These are phyloP conservation scores for Istiophorus platypterus DNA, from an alignment of 2,113 vertebrate species.

Conservation along the genomic window DNA sequence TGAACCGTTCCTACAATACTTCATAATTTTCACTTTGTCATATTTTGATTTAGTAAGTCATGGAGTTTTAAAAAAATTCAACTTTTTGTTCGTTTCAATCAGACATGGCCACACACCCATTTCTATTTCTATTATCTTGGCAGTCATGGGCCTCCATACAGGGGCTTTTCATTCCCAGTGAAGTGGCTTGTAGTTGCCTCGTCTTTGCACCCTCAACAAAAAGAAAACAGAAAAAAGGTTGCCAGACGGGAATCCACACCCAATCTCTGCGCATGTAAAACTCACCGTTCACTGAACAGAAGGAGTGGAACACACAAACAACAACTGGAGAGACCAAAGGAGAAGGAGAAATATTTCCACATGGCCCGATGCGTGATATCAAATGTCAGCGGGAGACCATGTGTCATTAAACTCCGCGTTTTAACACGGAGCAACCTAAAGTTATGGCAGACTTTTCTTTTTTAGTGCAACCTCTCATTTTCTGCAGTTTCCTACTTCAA, in stretches of 20 bases:
- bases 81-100: too few relatives aligned
- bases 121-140: not conserved
- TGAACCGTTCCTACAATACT: too few relatives aligned
- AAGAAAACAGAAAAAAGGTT: constrained; percentile 41
- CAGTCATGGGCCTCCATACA: constrained; percentile 9
- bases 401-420: not conserved
- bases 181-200: not conserved
- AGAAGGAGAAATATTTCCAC: not conserved
- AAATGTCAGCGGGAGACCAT: not conserved
- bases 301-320: constrained; percentile 21
- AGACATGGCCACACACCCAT: too few relatives aligned
- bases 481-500: constrained; percentile 33
- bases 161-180: not conserved
- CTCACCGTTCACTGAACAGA: constrained; percentile 12
- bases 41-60: too few relatives aligned
- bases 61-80: too few relatives aligned
- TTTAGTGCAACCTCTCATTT: constrained; percentile 16
- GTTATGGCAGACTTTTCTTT: not conserved
- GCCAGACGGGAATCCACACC: constrained; percentile 76
- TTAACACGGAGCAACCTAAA: not conserved
- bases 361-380: not conserved
- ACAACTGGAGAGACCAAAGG: not conserved
- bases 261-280: constrained; percentile 13
- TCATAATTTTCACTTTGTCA: too few relatives aligned
- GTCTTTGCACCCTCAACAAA: constrained; percentile 5